phyloP scores from a whole-genome alignment of 2,888 invertebrate species.

The Eucera pruinosa region DNA sequence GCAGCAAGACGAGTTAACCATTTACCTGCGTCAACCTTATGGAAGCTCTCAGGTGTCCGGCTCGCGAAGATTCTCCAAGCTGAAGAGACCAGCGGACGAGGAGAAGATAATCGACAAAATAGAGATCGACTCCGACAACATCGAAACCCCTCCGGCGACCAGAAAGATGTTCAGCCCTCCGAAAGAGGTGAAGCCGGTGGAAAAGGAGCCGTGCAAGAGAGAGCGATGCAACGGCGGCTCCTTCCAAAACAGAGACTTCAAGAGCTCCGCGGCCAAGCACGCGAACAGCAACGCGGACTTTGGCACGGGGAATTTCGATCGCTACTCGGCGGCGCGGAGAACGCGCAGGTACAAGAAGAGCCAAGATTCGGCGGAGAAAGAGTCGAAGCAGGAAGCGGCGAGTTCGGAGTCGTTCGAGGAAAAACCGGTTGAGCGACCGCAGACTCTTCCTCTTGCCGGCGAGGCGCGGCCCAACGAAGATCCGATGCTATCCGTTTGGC shows the following conservation, averaged over 20 bases:
- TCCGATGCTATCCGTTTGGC: slow-evolving; percentile 87
- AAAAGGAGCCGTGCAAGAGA: slow-evolving; percentile 80
- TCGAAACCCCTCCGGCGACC: slow-evolving; percentile 94
- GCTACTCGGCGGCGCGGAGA: slow-evolving; percentile 92
- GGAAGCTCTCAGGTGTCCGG: slow-evolving; percentile 63
- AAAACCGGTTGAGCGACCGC: slow-evolving; percentile 81
- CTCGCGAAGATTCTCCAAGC: slow-evolving; percentile 74
- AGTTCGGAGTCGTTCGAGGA: slow-evolving; percentile 87
- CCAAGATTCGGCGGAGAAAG: slow-evolving; percentile 79
- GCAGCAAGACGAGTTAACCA: slow-evolving; percentile 79
- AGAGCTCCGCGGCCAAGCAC: slow-evolving; percentile 65
- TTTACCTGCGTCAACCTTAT: slow-evolving; percentile 80
- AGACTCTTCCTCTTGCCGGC: slow-evolving; percentile 80
- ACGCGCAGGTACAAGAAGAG: slow-evolving; percentile 91
- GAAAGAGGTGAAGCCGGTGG: slow-evolving; percentile 86
- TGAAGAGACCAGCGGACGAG: slow-evolving; percentile 71
- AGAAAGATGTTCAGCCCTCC: slow-evolving; percentile 89
- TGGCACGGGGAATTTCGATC: slow-evolving; percentile 89
- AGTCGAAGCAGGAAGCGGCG: slow-evolving; percentile 71
- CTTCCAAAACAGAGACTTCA: slow-evolving; percentile 74
- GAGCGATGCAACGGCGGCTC: slow-evolving; percentile 79
- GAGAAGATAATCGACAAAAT: slow-evolving; percentile 87
- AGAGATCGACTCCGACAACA: slow-evolving; percentile 95
- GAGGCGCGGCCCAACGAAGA: slow-evolving; percentile 83
- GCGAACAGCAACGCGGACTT: slow-evolving; percentile 70